Base-by-base conservation (phyloP, 2,113 vertebrate species). In the Sporophila hypoxantha region DNA sequence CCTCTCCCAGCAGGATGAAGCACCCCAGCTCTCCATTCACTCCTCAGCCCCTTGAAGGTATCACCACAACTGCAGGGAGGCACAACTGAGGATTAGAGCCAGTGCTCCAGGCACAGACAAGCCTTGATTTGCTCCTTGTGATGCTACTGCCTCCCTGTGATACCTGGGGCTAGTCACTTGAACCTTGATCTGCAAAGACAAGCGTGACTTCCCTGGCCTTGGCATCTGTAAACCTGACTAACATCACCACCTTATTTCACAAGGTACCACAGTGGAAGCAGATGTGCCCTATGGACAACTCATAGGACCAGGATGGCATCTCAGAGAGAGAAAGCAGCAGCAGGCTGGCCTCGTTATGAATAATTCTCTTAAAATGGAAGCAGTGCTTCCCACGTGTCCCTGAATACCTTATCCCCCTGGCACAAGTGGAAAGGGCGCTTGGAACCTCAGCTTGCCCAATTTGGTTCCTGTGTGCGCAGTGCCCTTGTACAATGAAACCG, bases 331-430 rank as follows among this genome's bases (percentile, higher is more conserved):
- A 30, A 53, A 55, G 41, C 60, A 49, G 36, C 64, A 84, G 30
- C 60, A 85, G 39, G 37, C 34, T 75, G 59, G 53, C 21, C 18
- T 86, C 0, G 0, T 90, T 59, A 69, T 50, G 37, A 78, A 84
- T 91, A 76, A 78, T 65, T 91, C 26, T 75, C 84, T 90, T 78
- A 47, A 94, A 90, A 90, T 76, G 75, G 84, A 91, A 91, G 71
- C 70, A 82, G 27, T 23, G 46, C 60, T 87, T 34, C 56, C 71
- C 42, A 66, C 12, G 6, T 83, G 67, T 67, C 52, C 47, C 74
- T 71, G 74, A 56, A 55, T 62, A 79, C 62, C 44, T 74, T 53
- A 69, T 36, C 26, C 53, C 36, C 26, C 62, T 90, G 85, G 70
- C 61, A 83, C 32, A 76, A 82, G 42, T 2, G 0, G 55, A 91